These are phyloP conservation scores for Danio jaintianensis DNA, from an alignment of 2,797 vertebrate genomes.

Conservation along the genomic window DNA sequence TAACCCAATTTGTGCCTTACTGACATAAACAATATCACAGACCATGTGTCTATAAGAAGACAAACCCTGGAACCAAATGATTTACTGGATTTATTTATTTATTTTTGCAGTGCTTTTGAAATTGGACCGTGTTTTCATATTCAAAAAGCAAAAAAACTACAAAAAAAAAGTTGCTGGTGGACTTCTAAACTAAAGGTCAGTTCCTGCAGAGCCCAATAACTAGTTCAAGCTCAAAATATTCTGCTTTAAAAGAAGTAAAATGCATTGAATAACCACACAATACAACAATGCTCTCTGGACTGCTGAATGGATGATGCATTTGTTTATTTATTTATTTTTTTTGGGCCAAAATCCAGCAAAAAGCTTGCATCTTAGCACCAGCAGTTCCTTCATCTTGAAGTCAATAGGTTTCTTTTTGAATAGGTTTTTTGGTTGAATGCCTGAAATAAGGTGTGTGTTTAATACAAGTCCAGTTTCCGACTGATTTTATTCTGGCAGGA, in stretches of 20 bases:
- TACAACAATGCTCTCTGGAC: neutral
- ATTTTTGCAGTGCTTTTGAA: neutral
- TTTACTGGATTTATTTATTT: no score
- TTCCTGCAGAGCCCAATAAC: neutral
- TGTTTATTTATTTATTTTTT: neutral
- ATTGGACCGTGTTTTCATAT: neutral
- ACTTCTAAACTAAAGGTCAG: constrained; percentile 1
- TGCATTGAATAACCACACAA: neutral
- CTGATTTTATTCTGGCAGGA: neutral
- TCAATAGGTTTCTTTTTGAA: neutral
- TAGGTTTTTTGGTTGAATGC: neutral
- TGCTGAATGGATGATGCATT: neutral
- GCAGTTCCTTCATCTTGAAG: neutral
- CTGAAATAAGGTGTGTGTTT: neutral
- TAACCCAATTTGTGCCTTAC: neutral
- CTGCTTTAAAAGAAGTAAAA: neutral
- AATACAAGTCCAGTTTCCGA: neutral
- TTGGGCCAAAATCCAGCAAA: neutral
- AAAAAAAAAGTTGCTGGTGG: neutral
- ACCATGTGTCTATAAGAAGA: neutral
- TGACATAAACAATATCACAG: neutral
- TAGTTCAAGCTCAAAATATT: neutral
- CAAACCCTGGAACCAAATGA: neutral
- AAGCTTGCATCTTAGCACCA: neutral
- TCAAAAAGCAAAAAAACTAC: neutral